Evolutionary conservation across 2,888 invertebrate genomes (phyloP).

Genomic region (Thereva nobilitata): DNA sequence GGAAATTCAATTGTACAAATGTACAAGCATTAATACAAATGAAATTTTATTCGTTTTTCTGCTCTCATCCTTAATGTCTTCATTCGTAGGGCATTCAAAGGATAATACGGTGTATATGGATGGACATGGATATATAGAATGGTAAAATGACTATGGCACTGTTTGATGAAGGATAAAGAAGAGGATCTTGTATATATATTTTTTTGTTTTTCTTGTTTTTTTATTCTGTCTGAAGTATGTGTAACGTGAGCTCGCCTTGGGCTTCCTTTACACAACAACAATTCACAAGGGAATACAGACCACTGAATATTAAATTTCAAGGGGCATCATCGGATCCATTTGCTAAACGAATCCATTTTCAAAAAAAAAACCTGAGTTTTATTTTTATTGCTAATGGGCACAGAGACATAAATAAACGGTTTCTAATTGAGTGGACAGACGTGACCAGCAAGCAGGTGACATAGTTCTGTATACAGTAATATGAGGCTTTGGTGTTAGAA

Average conservation of each 20-base stretch:
- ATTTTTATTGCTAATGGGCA: no score
- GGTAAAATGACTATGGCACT: slow-evolving; percentile 21
- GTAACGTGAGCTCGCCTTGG: neutral
- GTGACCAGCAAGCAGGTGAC: no score
- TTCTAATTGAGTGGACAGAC: no score
- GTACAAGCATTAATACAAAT: slow-evolving; percentile 33
- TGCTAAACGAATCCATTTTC: slow-evolving; percentile 19
- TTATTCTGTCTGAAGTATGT: neutral
- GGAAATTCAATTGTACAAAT: slow-evolving; percentile 32
- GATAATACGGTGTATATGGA: slow-evolving; percentile 14
- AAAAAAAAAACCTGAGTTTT: neutral
- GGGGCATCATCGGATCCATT: slow-evolving; percentile 30
- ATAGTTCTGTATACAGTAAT: no score
- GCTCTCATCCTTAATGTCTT: slow-evolving; percentile 26
- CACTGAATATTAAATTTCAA: slow-evolving; percentile 28
- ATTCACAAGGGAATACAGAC: slow-evolving; percentile 17
- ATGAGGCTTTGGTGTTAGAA: no score
- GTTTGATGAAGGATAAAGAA: slow-evolving; percentile 15
- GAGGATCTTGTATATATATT: neutral
- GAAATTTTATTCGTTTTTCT: slow-evolving; percentile 33
- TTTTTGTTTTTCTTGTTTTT: slow-evolving; percentile 6
- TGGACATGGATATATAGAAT: slow-evolving; percentile 28
- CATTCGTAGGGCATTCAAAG: slow-evolving; percentile 25
- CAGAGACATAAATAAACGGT: no score
- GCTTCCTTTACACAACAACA: neutral